phyloP scores from a whole-genome alignment of 1,140 invertebrate species.

The Vanessa tameamea region DNA sequence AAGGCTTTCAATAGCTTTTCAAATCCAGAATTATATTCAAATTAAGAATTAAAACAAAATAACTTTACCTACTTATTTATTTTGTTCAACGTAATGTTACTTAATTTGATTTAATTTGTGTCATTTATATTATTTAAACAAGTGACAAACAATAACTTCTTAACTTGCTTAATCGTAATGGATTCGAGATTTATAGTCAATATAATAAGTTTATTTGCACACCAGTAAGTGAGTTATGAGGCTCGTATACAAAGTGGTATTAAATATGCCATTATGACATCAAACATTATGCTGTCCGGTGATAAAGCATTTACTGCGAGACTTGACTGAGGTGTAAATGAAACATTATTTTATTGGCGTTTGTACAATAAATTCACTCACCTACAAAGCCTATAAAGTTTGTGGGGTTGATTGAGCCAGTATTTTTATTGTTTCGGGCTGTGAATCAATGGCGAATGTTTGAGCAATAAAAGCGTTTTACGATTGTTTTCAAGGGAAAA shows the following conservation, averaged over 20 bases:
- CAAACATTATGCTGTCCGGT: slow-evolving; percentile 13
- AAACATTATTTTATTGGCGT: slow-evolving; percentile 67
- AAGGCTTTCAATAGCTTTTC: no score
- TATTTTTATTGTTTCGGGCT: slow-evolving; percentile 77
- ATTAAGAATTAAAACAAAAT: no score
- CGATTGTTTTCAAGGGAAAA: slow-evolving; percentile 76
- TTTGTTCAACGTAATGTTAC: no score
- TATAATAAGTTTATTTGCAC: slow-evolving; percentile 10
- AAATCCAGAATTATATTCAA: no score
- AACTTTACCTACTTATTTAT: no score
- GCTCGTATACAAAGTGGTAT: slow-evolving; percentile 10
- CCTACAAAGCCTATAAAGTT: slow-evolving; percentile 72
- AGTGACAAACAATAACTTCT: slow-evolving; percentile 12
- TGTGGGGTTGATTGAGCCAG: slow-evolving; percentile 76
- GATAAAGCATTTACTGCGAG: slow-evolving; percentile 26
- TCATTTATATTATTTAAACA: not conserved
- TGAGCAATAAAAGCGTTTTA: slow-evolving; percentile 76
- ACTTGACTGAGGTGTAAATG: slow-evolving; percentile 60
- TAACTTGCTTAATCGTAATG: not conserved
- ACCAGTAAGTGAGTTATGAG: slow-evolving; percentile 4
- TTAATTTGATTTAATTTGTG: not conserved
- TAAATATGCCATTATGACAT: slow-evolving; percentile 20
- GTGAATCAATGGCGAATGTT: slow-evolving; percentile 79
- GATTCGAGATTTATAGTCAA: slow-evolving; percentile 9
- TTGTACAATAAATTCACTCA: slow-evolving; percentile 73